These are phyloP conservation scores for Platycnemis pennipes DNA, from an alignment of 2,888 invertebrate species.

Conservation along the genomic window DNA sequence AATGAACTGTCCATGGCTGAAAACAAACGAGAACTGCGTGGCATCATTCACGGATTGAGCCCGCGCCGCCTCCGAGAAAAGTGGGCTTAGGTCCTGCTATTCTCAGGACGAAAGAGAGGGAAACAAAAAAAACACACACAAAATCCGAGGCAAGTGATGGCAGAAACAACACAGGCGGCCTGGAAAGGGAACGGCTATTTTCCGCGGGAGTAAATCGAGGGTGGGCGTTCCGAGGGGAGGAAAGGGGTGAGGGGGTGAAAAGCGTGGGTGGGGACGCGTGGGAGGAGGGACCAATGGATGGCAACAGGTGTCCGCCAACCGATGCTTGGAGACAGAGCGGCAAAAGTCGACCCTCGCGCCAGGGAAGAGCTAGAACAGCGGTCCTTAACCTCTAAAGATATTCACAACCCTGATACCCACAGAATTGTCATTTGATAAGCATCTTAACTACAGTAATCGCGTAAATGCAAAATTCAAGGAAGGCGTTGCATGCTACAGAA, in stretches of 20 bases:
- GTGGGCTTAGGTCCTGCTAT: too few species aligned
- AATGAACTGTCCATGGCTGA: too few species aligned
- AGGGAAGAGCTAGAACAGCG: background rate
- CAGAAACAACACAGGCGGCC: background rate
- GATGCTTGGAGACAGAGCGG: background rate
- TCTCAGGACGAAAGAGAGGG: background rate
- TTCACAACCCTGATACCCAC: too few species aligned
- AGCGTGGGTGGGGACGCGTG: background rate
- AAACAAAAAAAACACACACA: background rate
- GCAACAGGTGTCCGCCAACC: constrained; percentile 25
- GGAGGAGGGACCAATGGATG: background rate
- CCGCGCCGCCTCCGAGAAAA: too few species aligned
- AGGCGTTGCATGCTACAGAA: too few species aligned
- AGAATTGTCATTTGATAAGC: too few species aligned
- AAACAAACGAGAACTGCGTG: too few species aligned
- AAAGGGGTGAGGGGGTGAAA: too few species aligned
- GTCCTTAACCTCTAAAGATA: too few species aligned
- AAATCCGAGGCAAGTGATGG: background rate
- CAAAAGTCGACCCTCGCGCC: background rate
- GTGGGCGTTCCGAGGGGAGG: background rate
- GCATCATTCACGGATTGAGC: too few species aligned
- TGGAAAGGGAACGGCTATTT: constrained; percentile 4
- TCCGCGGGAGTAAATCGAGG: background rate
- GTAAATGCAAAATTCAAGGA: too few species aligned
- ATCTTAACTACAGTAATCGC: too few species aligned